phyloP scores from a whole-genome alignment of 1,140 invertebrate species.

The Heliconius nattereri region DNA sequence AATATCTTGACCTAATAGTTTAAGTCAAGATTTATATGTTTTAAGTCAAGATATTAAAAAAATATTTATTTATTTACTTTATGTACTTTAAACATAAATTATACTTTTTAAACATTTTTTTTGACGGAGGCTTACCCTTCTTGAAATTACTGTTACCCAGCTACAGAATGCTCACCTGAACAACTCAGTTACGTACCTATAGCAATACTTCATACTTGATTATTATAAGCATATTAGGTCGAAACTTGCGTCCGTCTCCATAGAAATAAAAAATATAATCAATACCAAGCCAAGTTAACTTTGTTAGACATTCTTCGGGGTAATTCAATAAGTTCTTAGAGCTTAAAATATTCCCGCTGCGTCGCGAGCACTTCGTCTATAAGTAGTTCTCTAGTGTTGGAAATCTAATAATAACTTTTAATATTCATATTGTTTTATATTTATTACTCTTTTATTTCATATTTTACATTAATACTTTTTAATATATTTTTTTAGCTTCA shows the following conservation, averaged over 20 bases:
- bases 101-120: too few relatives aligned
- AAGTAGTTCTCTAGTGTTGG: constrained; percentile 1
- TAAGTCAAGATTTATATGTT: too few relatives aligned
- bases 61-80: too few relatives aligned
- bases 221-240: background rate
- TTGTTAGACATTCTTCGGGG: background rate
- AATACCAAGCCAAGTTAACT: background rate
- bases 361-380: background rate
- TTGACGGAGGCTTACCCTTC: too few relatives aligned
- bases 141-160: too few relatives aligned
- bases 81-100: too few relatives aligned
- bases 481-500: background rate
- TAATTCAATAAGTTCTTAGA: constrained; percentile 12
- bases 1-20: too few relatives aligned
- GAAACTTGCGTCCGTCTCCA: constrained; percentile 4
- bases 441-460: background rate
- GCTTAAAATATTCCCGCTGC: constrained; percentile 1
- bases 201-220: too few relatives aligned
- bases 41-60: too few relatives aligned
- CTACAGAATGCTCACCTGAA: too few relatives aligned
- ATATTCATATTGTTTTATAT: background rate
- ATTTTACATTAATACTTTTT: too few relatives aligned
- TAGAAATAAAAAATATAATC: constrained; percentile 12
- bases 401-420: background rate
- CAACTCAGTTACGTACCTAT: too few relatives aligned